Percentiles rank a stretch among this genome's conserved stretches.
Evolutionary conservation across 2,797 vertebrate genomes (phyloP).

Genomic region (Microhierax caerulescens): DNA sequence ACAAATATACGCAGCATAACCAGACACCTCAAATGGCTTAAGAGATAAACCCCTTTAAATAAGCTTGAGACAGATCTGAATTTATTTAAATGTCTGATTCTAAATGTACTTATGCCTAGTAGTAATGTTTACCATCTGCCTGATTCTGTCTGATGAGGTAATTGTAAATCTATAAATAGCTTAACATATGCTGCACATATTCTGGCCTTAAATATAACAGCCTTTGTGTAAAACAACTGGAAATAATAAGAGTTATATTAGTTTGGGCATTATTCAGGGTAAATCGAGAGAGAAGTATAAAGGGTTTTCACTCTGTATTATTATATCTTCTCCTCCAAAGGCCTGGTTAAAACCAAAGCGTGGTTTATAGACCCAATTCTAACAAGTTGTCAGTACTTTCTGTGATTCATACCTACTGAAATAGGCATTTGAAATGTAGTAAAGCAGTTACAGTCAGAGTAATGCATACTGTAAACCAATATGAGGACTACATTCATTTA

Average conservation of each 20-base stretch:
- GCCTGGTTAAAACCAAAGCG: not conserved
- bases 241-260: conserved; percentile 70
- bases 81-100: conserved; percentile 86
- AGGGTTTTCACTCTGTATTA: conserved; percentile 62
- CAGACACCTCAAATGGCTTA: conserved; percentile 77
- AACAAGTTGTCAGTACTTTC: not conserved
- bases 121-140: conserved; percentile 85
- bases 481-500: not conserved
- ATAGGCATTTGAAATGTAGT: not conserved
- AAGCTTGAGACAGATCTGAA: conserved; percentile 83
- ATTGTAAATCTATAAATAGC: conserved; percentile 80
- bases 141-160: conserved; percentile 80
- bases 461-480: not conserved
- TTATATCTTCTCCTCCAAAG: conserved; percentile 33
- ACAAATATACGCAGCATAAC: conserved; percentile 66
- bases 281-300: conserved; percentile 59
- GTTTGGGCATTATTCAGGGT: conserved; percentile 67
- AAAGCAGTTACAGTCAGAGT: conserved; percentile 9
- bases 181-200: conserved; percentile 81
- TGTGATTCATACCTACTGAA: not conserved
- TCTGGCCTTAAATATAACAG: conserved; percentile 77
- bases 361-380: conserved; percentile 1
- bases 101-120: conserved; percentile 79
- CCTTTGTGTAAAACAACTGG: conserved; percentile 78
- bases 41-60: conserved; percentile 84